phyloP scores from a whole-genome alignment of 2,113 vertebrate genomes.

The Ascaphus truei region DNA sequence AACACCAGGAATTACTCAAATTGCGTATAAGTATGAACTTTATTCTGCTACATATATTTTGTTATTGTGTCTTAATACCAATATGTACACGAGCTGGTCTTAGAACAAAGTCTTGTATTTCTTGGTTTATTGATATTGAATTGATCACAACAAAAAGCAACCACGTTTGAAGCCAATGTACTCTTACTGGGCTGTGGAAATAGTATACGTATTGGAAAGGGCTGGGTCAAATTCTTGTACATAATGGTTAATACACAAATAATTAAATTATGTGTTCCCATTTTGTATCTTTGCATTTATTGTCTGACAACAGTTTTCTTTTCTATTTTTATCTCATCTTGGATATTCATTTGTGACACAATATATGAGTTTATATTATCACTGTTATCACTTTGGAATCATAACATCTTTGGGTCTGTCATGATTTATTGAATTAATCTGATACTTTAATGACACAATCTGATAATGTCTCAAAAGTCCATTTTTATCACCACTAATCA shows the following conservation, averaged over 20 bases:
- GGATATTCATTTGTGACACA: neutral
- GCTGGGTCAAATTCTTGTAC: neutral
- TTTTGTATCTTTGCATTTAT: conserved; percentile 6
- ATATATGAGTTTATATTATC: neutral
- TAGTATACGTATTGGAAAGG: neutral
- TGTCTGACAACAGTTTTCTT: neutral
- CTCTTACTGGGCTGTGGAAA: too few species aligned
- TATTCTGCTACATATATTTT: neutral
- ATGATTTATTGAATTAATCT: too few species aligned
- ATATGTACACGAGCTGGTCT: conserved; percentile 4
- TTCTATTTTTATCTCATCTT: neutral
- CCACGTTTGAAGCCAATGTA: too few species aligned
- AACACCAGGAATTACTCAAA: conserved; percentile 10
- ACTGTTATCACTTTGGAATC: neutral
- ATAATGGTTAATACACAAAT: conserved; percentile 26
- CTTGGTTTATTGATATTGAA: neutral
- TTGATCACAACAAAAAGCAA: too few species aligned
- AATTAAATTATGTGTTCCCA: conserved; percentile 2
- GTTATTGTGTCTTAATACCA: conserved; percentile 6
- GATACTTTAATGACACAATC: too few species aligned
- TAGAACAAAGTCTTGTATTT: neutral
- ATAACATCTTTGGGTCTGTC: too few species aligned
- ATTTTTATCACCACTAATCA: too few species aligned
- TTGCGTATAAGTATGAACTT: conserved; percentile 26
- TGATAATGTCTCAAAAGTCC: too few species aligned